Evolutionary conservation across 2,113 vertebrate genomes (phyloP).

Genomic region (Eptesicus fuscus): DNA sequence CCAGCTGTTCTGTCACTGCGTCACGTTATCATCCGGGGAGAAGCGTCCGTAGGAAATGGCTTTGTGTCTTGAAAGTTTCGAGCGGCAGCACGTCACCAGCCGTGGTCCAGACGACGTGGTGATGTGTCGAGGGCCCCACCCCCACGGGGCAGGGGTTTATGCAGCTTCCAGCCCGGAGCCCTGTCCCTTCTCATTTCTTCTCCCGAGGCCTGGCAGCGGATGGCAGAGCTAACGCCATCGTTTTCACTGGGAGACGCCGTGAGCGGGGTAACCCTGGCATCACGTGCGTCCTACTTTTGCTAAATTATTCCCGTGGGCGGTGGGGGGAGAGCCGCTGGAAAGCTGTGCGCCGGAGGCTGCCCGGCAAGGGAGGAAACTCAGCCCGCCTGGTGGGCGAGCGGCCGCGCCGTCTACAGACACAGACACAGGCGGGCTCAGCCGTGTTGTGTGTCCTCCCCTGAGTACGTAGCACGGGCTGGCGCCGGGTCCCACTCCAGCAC

Average conservation of each 20-base stretch:
- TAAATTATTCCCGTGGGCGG: background rate
- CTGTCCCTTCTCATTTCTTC: constrained; percentile 48
- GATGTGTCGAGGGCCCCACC: background rate
- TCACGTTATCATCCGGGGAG: background rate
- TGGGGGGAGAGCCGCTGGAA: background rate
- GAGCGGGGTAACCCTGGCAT: background rate
- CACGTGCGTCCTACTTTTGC: background rate
- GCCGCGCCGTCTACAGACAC: background rate
- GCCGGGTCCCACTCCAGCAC: background rate
- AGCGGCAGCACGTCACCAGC: fast-evolving
- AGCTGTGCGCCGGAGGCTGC: background rate
- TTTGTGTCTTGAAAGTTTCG: background rate
- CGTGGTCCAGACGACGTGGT: fast-evolving
- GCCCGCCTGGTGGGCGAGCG: fast-evolving
- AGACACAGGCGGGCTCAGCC: background rate
- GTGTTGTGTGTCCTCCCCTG: background rate
- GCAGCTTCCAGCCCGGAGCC: background rate
- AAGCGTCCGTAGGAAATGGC: background rate
- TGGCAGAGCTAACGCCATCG: constrained; percentile 49
- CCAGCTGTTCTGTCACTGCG: background rate
- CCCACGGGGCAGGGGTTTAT: fast-evolving
- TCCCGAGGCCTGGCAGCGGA: background rate
- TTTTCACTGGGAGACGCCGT: background rate
- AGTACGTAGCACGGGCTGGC: background rate
- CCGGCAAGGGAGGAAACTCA: fast-evolving